phyloP scores from a whole-genome alignment of 2,113 vertebrate species.

The Vireo altiloquus region DNA sequence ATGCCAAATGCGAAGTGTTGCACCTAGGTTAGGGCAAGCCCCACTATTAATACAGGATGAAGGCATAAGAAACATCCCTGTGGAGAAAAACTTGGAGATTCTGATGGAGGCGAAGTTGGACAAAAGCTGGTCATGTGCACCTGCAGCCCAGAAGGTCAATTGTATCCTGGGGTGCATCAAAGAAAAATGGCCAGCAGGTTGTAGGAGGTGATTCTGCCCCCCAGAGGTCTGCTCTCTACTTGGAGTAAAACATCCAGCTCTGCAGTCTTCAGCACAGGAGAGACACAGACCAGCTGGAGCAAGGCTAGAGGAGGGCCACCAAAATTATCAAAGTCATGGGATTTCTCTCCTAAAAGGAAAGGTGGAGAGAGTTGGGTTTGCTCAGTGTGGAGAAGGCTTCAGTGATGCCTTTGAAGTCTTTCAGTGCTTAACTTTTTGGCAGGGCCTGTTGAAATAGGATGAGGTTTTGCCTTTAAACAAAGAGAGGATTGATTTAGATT shows the following conservation, averaged over 20 bases:
- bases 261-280: not conserved
- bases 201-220: not conserved
- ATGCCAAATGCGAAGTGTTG: not conserved
- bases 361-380: not conserved
- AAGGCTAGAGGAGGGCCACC: not conserved
- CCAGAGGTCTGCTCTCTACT: not conserved
- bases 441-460: not conserved
- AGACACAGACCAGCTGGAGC: not conserved
- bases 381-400: not conserved
- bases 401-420: not conserved
- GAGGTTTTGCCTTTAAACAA: not conserved
- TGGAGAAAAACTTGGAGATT: not conserved
- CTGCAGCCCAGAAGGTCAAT: fast-evolving
- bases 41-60: fast-evolving
- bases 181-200: not conserved
- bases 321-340: not conserved
- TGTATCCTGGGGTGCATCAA: not conserved
- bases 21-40: not conserved
- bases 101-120: not conserved
- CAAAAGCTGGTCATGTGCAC: fast-evolving
- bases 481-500: not conserved
- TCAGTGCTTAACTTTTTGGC: not conserved
- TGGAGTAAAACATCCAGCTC: fast-evolving
- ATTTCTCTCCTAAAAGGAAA: not conserved
- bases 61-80: not conserved